Evolutionary conservation across 2,797 vertebrate genomes (phyloP).

Genomic region (Oceanodroma leucorhoa): DNA sequence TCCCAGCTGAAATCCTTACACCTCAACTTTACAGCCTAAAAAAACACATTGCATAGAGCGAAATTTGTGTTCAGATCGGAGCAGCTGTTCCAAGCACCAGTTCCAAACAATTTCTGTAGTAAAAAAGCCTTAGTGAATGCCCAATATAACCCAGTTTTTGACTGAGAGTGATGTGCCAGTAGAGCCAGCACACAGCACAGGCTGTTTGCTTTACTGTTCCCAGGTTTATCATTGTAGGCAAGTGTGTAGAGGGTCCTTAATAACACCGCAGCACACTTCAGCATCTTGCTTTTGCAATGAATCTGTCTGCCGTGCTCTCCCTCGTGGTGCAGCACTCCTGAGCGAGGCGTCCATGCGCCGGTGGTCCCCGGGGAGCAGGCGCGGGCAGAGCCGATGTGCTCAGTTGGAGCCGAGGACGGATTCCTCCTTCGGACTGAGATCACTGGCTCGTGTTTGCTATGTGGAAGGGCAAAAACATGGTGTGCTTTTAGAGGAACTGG

Average conservation of each 20-base stretch:
- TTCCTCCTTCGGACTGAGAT: not conserved
- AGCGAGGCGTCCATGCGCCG: not conserved
- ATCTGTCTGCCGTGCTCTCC: not conserved
- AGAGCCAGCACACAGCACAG: not conserved
- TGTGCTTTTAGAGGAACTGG: not conserved
- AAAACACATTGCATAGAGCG: not conserved
- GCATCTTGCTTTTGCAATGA: not conserved
- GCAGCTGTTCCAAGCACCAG: not conserved
- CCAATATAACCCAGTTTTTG: not conserved
- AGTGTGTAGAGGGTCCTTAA: not conserved
- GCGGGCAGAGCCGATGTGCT: fast-evolving
- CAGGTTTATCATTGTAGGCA: not conserved
- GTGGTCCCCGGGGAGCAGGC: not conserved
- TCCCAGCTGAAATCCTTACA: not conserved
- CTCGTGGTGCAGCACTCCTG: not conserved
- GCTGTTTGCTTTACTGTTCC: not conserved
- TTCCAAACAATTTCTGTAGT: not conserved
- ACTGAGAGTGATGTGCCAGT: not conserved
- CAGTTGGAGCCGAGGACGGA: not conserved
- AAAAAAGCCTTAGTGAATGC: not conserved
- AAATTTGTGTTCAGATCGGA: not conserved
- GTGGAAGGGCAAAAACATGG: not conserved
- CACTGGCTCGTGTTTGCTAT: not conserved
- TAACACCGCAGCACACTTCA: not conserved
- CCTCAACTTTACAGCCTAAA: not conserved